These are phyloP conservation scores for Sceliomorpha sp. DNA, from an alignment of 2,888 invertebrate species.

Conservation along the genomic window DNA sequence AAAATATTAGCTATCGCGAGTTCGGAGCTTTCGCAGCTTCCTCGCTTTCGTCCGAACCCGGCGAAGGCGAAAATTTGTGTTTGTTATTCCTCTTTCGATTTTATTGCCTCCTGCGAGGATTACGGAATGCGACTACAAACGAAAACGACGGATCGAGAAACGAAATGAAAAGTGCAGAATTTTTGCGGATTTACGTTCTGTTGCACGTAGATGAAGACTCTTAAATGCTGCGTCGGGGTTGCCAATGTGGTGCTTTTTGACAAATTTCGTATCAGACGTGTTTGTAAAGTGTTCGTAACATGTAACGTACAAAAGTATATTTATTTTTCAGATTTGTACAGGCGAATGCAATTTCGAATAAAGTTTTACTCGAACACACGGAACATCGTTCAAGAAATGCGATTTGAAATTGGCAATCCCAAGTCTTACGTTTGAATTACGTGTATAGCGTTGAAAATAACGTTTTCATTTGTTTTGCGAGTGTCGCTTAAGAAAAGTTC, in stretches of 20 bases:
- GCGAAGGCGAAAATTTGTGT: no score
- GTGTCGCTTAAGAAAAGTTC: background rate
- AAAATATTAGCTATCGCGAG: background rate
- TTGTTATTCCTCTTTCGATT: no score
- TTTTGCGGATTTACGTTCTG: background rate
- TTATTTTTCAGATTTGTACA: background rate
- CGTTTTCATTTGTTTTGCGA: background rate
- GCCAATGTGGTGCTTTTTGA: background rate
- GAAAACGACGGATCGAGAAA: background rate
- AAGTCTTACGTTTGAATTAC: no score
- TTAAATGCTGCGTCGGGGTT: background rate
- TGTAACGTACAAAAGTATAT: no score
- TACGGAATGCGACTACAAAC: background rate
- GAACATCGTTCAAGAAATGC: background rate
- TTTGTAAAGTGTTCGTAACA: no score
- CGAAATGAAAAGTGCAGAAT: no score
- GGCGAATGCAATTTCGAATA: background rate
- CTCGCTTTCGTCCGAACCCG: no score
- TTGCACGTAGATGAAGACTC: constrained; percentile 4
- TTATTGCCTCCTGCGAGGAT: background rate
- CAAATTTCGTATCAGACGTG: background rate
- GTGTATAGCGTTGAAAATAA: background rate
- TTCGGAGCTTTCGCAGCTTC: background rate
- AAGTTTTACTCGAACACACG: no score
- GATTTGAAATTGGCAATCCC: no score